These are phyloP conservation scores for Sterrhoptilus dennistouni DNA, from an alignment of 2,113 vertebrate species.

Conservation along the genomic window DNA sequence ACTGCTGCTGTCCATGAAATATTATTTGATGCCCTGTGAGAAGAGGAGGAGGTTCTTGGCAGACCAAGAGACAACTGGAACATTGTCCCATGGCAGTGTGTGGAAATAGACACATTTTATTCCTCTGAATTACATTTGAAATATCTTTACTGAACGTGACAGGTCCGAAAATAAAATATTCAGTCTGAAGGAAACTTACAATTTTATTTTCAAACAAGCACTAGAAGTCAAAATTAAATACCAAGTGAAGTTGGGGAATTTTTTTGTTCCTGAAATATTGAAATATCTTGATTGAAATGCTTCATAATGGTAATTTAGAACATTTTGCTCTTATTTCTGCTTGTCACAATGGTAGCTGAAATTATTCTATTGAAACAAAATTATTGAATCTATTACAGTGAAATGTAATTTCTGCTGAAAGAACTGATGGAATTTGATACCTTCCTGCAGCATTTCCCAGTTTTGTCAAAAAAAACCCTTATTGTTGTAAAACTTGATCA, in stretches of 20 bases:
- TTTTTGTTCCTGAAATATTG: background rate
- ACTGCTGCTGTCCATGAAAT: background rate
- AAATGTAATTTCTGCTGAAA: slow-evolving; percentile 10
- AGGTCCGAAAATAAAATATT: background rate
- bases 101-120: background rate
- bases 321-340: slow-evolving; percentile 8
- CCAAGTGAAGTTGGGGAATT: background rate
- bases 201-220: background rate
- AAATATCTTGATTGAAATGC: slow-evolving; percentile 8
- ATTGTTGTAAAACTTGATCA: background rate
- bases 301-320: background rate
- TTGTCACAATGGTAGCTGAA: slow-evolving; percentile 32
- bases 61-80: background rate
- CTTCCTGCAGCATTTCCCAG: background rate
- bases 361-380: slow-evolving; percentile 22
- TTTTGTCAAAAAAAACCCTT: background rate
- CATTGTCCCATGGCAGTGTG: background rate
- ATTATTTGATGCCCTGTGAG: background rate
- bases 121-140: background rate
- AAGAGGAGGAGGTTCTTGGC: background rate
- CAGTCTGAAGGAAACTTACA: background rate
- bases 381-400: background rate
- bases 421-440: background rate
- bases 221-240: background rate
- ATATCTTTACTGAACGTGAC: background rate